Evolutionary conservation across 2,888 invertebrate genomes (phyloP).

Genomic region (Eristalis arbustorum): DNA sequence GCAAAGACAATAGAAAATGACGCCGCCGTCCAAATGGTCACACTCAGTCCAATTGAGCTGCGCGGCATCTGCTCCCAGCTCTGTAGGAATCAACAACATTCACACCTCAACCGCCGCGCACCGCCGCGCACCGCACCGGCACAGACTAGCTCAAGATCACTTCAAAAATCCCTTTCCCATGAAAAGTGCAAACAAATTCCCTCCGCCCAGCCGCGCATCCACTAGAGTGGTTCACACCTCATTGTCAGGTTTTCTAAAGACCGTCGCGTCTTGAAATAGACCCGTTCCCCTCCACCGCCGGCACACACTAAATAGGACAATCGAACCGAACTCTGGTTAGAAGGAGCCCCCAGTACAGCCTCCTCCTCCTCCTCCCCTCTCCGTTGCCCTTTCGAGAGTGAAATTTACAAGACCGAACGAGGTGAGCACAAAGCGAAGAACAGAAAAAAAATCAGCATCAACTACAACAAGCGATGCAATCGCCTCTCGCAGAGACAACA

Average conservation of each 20-base stretch:
- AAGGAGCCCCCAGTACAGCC: no score
- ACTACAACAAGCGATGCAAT: constrained; percentile 26
- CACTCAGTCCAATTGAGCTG: neutral
- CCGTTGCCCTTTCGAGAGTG: constrained; percentile 16
- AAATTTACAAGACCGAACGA: constrained; percentile 31
- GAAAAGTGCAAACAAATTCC: constrained; percentile 15
- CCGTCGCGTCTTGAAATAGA: constrained; percentile 3
- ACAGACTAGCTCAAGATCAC: neutral
- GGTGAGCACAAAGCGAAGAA: neutral
- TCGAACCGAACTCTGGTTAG: neutral
- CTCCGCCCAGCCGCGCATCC: constrained; percentile 13
- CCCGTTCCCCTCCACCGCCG: neutral
- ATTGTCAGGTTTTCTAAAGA: constrained; percentile 43
- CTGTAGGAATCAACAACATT: neutral
- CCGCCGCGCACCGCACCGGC: neutral
- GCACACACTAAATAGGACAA: neutral
- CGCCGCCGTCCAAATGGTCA: neutral
- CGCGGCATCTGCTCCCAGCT: neutral
- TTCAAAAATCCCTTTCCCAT: constrained; percentile 14
- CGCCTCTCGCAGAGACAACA: constrained; percentile 9
- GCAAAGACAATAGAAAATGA: no score
- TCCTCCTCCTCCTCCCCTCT: neutral
- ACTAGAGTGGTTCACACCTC: constrained; percentile 45
- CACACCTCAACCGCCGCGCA: neutral
- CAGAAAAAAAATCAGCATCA: no score